Percentiles rank a stretch among this genome's conserved stretches.
phyloP scores from a whole-genome alignment of 1,140 invertebrate species.

The Paralvinella palmiformis region DNA sequence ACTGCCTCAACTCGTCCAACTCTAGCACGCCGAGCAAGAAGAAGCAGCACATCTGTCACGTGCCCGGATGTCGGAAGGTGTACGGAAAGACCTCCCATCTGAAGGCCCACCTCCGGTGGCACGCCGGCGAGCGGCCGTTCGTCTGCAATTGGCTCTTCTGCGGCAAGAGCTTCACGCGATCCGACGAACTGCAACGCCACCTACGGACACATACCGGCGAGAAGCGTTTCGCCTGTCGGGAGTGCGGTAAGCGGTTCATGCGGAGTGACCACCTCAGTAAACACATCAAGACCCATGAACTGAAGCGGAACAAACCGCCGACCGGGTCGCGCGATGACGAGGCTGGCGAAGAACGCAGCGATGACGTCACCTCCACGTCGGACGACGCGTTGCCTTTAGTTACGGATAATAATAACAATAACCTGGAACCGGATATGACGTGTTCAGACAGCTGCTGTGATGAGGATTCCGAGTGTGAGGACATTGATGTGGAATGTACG shows the following conservation, averaged over 20 bases:
- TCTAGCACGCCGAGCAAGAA: conserved; percentile 53
- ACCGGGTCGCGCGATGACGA: too few relatives aligned
- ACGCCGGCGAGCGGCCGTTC: conserved; percentile 48
- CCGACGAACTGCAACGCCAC: conserved; percentile 88
- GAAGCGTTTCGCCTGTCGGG: conserved; percentile 83
- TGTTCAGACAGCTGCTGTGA: too few relatives aligned
- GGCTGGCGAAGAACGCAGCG: too few relatives aligned
- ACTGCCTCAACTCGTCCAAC: conserved; percentile 36
- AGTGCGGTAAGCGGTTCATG: conserved; percentile 88
- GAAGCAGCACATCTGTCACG: conserved; percentile 95
- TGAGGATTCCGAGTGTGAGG: too few relatives aligned
- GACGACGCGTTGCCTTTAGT: too few relatives aligned
- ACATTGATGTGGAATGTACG: too few relatives aligned
- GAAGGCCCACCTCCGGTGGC: conserved; percentile 64
- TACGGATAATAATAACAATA: too few relatives aligned
- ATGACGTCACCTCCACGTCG: too few relatives aligned
- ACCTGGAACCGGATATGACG: too few relatives aligned
- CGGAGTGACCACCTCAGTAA: conserved; percentile 58
- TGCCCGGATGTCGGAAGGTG: conserved; percentile 96
- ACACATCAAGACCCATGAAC: conserved; percentile 48
- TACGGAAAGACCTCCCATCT: conserved; percentile 78
- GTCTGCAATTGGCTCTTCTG: conserved; percentile 82
- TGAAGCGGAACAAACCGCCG: too few relatives aligned
- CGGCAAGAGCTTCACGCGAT: conserved; percentile 82
- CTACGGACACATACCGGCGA: conserved; percentile 87